Evolutionary conservation across 30 jellyfish, hydroid and myxozoan species (phyloP).

Genomic region (Pelagia noctiluca): DNA sequence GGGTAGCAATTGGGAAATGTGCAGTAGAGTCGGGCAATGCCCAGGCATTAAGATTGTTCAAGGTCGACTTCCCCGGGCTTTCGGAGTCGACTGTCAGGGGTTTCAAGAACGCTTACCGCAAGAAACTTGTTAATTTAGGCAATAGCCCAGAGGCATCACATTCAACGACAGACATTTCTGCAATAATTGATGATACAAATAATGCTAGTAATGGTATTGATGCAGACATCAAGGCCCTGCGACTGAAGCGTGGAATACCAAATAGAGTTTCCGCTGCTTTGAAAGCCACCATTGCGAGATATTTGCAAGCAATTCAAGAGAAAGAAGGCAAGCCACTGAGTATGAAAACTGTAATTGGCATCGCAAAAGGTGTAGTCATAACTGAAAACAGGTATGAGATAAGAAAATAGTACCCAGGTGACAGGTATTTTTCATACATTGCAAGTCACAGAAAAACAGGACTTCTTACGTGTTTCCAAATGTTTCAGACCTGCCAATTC

Average conservation of each 20-base stretch:
- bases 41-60: conserved; percentile 33
- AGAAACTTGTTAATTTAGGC: conserved; percentile 18
- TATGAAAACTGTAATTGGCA: conserved; percentile 44
- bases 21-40: conserved; percentile 63
- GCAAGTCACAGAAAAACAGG: no score
- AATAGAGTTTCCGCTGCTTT: conserved; percentile 6
- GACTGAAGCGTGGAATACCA: conserved; percentile 51
- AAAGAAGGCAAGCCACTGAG: conserved; percentile 40
- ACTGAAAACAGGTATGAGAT: conserved; percentile 62
- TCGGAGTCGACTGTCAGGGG: conserved; percentile 70
- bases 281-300: conserved; percentile 30
- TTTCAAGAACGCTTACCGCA: conserved; percentile 40
- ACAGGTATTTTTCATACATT: no score
- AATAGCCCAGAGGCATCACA: no score
- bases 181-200: neutral
- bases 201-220: neutral
- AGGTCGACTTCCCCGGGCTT: conserved; percentile 46
- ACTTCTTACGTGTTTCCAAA: no score
- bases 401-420: no score
- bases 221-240: conserved; percentile 29
- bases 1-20: conserved; percentile 61
- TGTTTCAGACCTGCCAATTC: no score
- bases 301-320: conserved; percentile 55
- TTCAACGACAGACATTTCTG: no score
- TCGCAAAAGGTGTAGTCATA: conserved; percentile 52